phyloP scores from a whole-genome alignment of 1,140 invertebrate genomes.

The Zaprionus gabonicus region DNA sequence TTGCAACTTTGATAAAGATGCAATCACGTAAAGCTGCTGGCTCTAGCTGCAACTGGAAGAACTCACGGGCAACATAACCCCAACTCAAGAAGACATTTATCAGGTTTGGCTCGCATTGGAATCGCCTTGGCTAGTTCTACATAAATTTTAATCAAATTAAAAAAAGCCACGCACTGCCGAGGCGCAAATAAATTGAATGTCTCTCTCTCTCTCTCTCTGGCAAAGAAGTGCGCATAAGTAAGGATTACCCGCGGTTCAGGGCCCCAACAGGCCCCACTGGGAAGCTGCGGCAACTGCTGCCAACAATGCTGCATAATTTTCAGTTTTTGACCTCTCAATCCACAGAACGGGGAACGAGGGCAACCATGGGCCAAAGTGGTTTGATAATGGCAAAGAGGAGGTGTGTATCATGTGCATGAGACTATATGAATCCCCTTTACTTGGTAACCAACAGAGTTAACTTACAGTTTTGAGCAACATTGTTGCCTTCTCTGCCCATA shows the following conservation, averaged over 20 bases:
- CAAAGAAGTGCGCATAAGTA: constrained; percentile 69
- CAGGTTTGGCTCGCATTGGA: constrained; percentile 29
- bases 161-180: constrained; percentile 56
- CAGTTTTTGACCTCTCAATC: constrained; percentile 79
- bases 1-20: constrained; percentile 4
- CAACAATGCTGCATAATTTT: constrained; percentile 81
- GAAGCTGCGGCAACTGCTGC: constrained; percentile 11
- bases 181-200: constrained; percentile 69
- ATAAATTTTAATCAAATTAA: constrained; percentile 83
- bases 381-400: not conserved
- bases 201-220: constrained; percentile 15
- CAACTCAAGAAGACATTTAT: constrained; percentile 29
- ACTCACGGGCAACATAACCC: constrained; percentile 22
- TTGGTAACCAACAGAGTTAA: not conserved
- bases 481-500: not conserved
- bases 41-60: constrained; percentile 5
- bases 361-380: constrained; percentile 8
- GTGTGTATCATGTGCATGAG: not conserved
- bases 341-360: constrained; percentile 54
- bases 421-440: not conserved
- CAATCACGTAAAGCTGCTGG: constrained; percentile 16
- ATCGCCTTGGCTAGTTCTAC: constrained; percentile 50
- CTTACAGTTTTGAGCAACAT: not conserved
- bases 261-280: constrained; percentile 23
- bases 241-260: constrained; percentile 64